These are phyloP conservation scores for Aurelia sp. DNA, from an alignment of 30 jellyfish, hydroid and myxozoan species.

Conservation along the genomic window DNA sequence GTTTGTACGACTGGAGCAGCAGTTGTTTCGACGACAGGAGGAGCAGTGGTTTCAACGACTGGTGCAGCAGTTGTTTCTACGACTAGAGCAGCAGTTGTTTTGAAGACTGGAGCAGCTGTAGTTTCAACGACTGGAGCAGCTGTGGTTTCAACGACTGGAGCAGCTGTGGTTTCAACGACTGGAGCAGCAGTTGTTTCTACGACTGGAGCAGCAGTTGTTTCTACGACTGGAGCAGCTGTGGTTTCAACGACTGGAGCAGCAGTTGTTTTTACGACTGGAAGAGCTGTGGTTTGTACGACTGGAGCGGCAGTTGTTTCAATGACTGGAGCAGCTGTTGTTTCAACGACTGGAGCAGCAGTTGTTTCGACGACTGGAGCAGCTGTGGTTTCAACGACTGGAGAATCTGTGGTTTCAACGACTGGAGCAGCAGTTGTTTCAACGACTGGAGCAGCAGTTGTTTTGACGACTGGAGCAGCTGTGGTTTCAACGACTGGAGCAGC, in stretches of 20 bases:
- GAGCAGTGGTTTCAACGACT: not conserved
- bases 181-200: slow-evolving; percentile 35
- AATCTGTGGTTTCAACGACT: slow-evolving; percentile 26
- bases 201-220: slow-evolving; percentile 8
- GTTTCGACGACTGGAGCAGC: slow-evolving; percentile 52
- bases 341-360: slow-evolving; percentile 34
- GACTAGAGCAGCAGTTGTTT: slow-evolving; percentile 38
- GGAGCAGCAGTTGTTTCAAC: slow-evolving; percentile 32
- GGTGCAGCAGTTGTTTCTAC: slow-evolving; percentile 9
- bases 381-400: slow-evolving; percentile 35
- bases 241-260: slow-evolving; percentile 5
- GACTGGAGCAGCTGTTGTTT: slow-evolving; percentile 50
- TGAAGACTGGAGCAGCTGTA: slow-evolving; percentile 23
- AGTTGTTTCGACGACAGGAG: slow-evolving; percentile 21
- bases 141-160: slow-evolving; percentile 18
- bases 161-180: slow-evolving; percentile 5
- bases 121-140: slow-evolving; percentile 52
- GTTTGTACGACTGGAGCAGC: slow-evolving; percentile 21
- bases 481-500: slow-evolving; percentile 52
- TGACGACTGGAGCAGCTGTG: slow-evolving; percentile 35
- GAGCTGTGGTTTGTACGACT: slow-evolving; percentile 19
- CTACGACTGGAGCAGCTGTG: slow-evolving; percentile 13
- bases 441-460: slow-evolving; percentile 54
- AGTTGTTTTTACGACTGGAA: slow-evolving; percentile 33
- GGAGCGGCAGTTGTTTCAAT: slow-evolving; percentile 24